These are phyloP conservation scores for Lagopus muta DNA, from an alignment of 2,113 vertebrate species.

Conservation along the genomic window DNA sequence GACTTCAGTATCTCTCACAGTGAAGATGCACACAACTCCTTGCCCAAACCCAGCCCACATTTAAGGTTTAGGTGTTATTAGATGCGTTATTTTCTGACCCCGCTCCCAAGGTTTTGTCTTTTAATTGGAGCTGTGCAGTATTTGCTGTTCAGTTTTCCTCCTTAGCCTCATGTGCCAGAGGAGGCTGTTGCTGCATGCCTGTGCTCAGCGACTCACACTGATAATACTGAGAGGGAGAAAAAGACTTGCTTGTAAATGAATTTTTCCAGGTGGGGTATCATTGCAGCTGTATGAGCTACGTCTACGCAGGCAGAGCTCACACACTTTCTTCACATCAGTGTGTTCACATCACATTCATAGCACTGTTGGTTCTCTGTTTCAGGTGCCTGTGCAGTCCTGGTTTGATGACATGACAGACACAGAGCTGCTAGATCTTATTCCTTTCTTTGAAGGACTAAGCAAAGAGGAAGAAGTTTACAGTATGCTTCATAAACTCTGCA, in stretches of 20 bases:
- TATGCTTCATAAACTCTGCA: slow-evolving; percentile 90
- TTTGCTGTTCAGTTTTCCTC: background rate
- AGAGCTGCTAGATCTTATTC: slow-evolving; percentile 96
- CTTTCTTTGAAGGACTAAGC: slow-evolving; percentile 95
- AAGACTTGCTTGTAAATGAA: background rate
- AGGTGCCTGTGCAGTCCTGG: slow-evolving; percentile 99
- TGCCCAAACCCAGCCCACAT: background rate
- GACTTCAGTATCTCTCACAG: background rate
- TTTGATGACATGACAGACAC: slow-evolving; percentile 98
- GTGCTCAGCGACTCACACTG: slow-evolving; percentile 6
- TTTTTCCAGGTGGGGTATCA: background rate
- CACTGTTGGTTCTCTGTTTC: slow-evolving; percentile 24
- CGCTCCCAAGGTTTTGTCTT: background rate
- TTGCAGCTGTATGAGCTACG: background rate
- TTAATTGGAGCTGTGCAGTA: background rate
- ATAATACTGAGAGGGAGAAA: background rate
- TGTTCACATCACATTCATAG: background rate
- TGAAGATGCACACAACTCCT: background rate
- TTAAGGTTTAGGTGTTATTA: background rate
- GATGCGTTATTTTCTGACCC: background rate
- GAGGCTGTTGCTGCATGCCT: slow-evolving; percentile 24
- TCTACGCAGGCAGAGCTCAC: background rate
- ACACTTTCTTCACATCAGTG: fast-evolving
- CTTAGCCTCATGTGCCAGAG: background rate
- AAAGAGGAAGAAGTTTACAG: slow-evolving; percentile 92